Evolutionary conservation across 2,797 vertebrate species (phyloP).

Genomic region (Sciurus vulgaris): DNA sequence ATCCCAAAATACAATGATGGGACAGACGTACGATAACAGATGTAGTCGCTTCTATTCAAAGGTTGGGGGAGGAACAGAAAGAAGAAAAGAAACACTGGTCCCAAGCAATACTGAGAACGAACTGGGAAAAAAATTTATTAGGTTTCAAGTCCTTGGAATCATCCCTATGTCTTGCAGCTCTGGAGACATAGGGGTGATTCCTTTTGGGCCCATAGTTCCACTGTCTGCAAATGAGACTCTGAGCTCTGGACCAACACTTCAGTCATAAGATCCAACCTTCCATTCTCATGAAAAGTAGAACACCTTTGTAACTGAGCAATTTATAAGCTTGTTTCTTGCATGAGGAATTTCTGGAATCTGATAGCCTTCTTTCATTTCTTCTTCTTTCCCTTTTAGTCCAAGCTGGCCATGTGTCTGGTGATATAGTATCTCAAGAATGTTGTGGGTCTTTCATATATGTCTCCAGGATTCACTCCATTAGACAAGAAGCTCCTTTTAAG

Average conservation of each 20-base stretch:
- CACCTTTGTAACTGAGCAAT: not conserved
- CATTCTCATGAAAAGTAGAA: not conserved
- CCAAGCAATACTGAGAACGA: not conserved
- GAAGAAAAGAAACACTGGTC: constrained; percentile 12
- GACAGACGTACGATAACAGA: not conserved
- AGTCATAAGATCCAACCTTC: not conserved
- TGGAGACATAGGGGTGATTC: too few species aligned
- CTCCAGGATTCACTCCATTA: not conserved
- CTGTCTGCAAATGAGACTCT: not conserved
- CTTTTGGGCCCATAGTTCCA: not conserved
- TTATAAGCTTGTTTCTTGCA: not conserved
- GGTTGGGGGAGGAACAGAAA: not conserved
- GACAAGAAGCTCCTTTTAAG: not conserved
- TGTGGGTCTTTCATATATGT: not conserved
- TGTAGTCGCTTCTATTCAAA: not conserved
- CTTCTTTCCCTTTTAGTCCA: not conserved
- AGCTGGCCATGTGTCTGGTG: not conserved
- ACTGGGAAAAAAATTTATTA: not conserved
- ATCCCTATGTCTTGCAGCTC: not conserved
- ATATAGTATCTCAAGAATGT: not conserved
- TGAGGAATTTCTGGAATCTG: not conserved
- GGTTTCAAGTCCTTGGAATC: not conserved
- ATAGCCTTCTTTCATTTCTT: not conserved
- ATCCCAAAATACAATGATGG: constrained; percentile 28
- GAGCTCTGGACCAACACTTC: not conserved